Percentiles rank a stretch among this genome's conserved stretches.
Evolutionary conservation across 2,797 vertebrate species (phyloP).

Genomic region (Ptychadena robeensis): DNA sequence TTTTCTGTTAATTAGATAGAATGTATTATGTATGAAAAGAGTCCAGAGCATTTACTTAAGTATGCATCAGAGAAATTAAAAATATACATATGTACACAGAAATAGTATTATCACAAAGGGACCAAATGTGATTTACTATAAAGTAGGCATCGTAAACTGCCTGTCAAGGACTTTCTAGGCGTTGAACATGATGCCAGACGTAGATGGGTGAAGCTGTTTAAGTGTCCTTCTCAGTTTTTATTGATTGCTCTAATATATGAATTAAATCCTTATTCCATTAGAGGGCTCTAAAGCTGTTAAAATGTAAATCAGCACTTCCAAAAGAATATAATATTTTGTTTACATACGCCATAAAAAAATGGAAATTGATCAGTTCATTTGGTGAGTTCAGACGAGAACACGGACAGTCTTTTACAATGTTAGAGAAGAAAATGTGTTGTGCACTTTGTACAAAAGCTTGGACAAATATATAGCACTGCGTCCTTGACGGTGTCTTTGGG

Average conservation of each 20-base stretch:
- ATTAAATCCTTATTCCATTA: conserved; percentile 65
- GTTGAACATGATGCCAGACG: conserved; percentile 58
- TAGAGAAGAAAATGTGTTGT: conserved; percentile 26
- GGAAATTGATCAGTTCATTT: conserved; percentile 59
- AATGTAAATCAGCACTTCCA: conserved; percentile 62
- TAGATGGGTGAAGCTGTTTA: conserved; percentile 53
- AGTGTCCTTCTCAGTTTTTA: conserved; percentile 55
- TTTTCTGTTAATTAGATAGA: conserved; percentile 55
- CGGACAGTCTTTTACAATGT: conserved; percentile 14
- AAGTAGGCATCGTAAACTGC: conserved; percentile 39
- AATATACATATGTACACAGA: conserved; percentile 60
- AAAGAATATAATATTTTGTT: conserved; percentile 63
- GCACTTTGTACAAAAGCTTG: conserved; percentile 15
- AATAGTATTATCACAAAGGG: conserved; percentile 59
- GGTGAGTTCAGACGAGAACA: conserved; percentile 52
- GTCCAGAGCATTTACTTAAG: conserved; percentile 59
- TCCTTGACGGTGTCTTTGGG: conserved; percentile 39
- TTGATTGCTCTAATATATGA: conserved; percentile 63
- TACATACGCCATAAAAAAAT: conserved; percentile 61
- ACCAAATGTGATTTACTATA: conserved; percentile 55
- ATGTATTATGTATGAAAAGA: conserved; percentile 54
- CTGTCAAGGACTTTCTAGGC: conserved; percentile 60
- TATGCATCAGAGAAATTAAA: conserved; percentile 61
- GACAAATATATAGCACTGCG: conserved; percentile 23
- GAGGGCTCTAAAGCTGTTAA: conserved; percentile 62